These are phyloP conservation scores for Trichosurus vulpecula DNA, from an alignment of 2,797 vertebrate genomes.

Conservation along the genomic window DNA sequence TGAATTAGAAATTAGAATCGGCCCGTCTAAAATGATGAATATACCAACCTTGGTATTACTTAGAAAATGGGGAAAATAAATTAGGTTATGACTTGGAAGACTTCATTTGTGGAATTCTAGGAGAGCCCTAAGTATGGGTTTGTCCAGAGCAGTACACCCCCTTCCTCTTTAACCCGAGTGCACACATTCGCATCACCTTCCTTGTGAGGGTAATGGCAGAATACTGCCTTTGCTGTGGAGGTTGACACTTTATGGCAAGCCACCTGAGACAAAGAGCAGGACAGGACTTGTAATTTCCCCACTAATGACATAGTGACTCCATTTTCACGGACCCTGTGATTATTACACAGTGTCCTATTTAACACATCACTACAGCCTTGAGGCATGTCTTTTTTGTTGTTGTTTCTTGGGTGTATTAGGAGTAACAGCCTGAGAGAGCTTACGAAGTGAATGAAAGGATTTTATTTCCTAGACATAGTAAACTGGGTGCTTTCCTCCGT, in stretches of 20 bases:
- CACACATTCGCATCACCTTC: background rate
- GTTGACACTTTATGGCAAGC: background rate
- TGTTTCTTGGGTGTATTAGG: constrained; percentile 14
- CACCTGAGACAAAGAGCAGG: constrained; percentile 33
- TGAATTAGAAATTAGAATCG: constrained; percentile 79
- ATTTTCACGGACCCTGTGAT: background rate
- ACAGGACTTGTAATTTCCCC: background rate
- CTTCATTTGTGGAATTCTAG: constrained; percentile 67
- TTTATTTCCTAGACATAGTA: constrained; percentile 54
- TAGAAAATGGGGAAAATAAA: constrained; percentile 77
- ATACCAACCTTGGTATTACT: constrained; percentile 52
- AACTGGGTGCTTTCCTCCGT: constrained; percentile 54
- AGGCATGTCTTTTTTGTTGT: constrained; percentile 28
- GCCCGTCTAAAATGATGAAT: constrained; percentile 76
- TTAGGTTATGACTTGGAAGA: constrained; percentile 73
- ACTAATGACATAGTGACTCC: constrained; percentile 2
- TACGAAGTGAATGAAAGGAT: constrained; percentile 41
- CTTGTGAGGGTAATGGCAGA: constrained; percentile 16
- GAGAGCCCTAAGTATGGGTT: constrained; percentile 65
- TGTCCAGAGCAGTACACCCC: constrained; percentile 33
- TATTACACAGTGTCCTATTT: constrained; percentile 45
- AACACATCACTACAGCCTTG: background rate
- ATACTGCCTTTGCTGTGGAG: background rate
- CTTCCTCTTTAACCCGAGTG: constrained; percentile 15
- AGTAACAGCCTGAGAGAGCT: background rate